Evolutionary conservation across 2,797 vertebrate species (phyloP).

Genomic region (Vespertilio murinus): DNA sequence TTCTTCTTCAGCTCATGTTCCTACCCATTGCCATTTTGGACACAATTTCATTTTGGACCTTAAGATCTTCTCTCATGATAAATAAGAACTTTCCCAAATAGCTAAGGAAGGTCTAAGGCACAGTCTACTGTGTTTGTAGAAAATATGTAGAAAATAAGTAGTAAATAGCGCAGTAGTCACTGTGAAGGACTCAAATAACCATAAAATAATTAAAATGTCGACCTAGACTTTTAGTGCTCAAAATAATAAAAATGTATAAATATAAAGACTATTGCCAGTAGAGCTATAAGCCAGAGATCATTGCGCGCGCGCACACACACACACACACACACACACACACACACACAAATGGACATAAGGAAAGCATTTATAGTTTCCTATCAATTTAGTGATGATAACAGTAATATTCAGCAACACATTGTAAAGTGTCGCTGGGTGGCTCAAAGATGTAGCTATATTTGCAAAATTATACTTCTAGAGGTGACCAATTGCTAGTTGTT

Average conservation of each 20-base stretch:
- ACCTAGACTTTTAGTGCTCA: conserved; percentile 36
- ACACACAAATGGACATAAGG: background rate
- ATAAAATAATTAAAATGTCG: conserved; percentile 60
- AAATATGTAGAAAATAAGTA: conserved; percentile 47
- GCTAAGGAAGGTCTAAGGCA: conserved; percentile 12
- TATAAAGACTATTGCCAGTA: conserved; percentile 40
- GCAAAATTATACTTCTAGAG: background rate
- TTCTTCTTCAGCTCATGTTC: background rate
- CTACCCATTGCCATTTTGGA: conserved; percentile 61
- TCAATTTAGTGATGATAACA: background rate
- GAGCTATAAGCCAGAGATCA: background rate
- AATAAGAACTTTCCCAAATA: background rate
- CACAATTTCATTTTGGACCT: conserved; percentile 57
- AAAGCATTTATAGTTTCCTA: background rate
- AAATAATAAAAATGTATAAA: conserved; percentile 47
- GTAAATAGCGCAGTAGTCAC: conserved; percentile 13
- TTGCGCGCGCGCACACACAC: background rate
- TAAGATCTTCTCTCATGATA: conserved; percentile 40
- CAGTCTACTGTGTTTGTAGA: background rate
- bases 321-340: background rate
- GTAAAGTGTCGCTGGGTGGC: background rate
- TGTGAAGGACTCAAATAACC: conserved; percentile 51
- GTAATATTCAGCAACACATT: background rate
- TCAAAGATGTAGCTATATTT: background rate
- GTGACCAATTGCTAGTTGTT: background rate